Conservation (phyloP, 2,113 vertebrate species). For the Verasper variegatus region DNA sequence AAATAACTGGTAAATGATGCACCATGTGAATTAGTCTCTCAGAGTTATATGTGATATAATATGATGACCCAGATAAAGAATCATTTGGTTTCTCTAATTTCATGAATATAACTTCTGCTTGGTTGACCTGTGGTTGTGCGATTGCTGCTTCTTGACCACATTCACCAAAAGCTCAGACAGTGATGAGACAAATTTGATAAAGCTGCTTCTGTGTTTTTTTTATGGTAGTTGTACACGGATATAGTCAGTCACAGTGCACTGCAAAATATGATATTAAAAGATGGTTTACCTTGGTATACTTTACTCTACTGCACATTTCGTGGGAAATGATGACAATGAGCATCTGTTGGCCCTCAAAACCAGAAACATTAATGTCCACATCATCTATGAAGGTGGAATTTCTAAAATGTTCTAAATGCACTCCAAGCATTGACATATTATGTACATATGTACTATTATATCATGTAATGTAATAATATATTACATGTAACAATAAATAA, state of each 20-base stretch:
- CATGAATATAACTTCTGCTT: slow-evolving; percentile 16
- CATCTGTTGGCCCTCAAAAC: no score
- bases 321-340: no score
- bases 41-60: slow-evolving; percentile 25
- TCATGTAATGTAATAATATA: no score
- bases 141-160: slow-evolving; percentile 10
- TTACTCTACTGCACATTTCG: no score
- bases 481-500: not conserved
- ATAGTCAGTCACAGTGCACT: not conserved
- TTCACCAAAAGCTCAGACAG: not conserved
- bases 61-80: slow-evolving; percentile 13
- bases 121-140: slow-evolving; percentile 9
- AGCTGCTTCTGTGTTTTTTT: not conserved
- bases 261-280: no score
- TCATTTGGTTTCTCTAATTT: slow-evolving; percentile 32
- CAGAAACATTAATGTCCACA: not conserved
- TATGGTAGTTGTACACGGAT: not conserved
- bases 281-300: no score
- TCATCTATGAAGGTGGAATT: not conserved
- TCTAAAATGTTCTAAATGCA: not conserved
- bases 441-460: not conserved
- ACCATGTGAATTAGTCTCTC: slow-evolving; percentile 21
- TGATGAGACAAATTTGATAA: not conserved
- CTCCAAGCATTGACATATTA: not conserved
- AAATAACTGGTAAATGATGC: slow-evolving; percentile 59